A percentile compares a stretch with the other conserved stretches of the same genome.
Evolutionary conservation across 2,888 invertebrate genomes (phyloP).

Genomic region (Erpobdella octoculata): DNA sequence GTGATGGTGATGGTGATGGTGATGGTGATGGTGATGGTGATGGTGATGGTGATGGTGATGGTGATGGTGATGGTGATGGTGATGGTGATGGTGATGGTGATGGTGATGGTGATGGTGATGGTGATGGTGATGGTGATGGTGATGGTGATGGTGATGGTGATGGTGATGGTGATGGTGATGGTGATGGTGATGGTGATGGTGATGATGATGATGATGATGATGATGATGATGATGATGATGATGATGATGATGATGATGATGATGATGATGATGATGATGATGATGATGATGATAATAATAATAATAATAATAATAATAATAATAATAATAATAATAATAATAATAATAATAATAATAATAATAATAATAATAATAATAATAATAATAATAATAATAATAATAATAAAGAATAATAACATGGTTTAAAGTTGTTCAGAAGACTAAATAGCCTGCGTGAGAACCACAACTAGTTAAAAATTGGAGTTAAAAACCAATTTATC

Average conservation of each 20-base stretch:
- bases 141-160: neutral
- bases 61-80: neutral
- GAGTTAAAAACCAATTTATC: too few species aligned
- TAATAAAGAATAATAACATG: neutral
- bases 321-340: neutral
- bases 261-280: neutral
- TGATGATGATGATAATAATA: constrained; percentile 7
- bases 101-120: neutral
- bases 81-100: neutral
- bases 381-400: neutral
- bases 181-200: neutral
- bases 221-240: constrained; percentile 1
- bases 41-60: constrained; percentile 13
- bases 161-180: constrained; percentile 15
- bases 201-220: constrained; percentile 12
- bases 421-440: too few species aligned
- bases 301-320: neutral
- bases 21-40: constrained; percentile 1
- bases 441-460: too few species aligned
- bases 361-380: neutral
- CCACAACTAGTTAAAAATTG: too few species aligned
- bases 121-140: neutral
- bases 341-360: neutral
- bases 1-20: neutral
- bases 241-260: constrained; percentile 7